These are phyloP conservation scores for Glossosoma conforme DNA, from an alignment of 1,140 invertebrate genomes.

Conservation along the genomic window DNA sequence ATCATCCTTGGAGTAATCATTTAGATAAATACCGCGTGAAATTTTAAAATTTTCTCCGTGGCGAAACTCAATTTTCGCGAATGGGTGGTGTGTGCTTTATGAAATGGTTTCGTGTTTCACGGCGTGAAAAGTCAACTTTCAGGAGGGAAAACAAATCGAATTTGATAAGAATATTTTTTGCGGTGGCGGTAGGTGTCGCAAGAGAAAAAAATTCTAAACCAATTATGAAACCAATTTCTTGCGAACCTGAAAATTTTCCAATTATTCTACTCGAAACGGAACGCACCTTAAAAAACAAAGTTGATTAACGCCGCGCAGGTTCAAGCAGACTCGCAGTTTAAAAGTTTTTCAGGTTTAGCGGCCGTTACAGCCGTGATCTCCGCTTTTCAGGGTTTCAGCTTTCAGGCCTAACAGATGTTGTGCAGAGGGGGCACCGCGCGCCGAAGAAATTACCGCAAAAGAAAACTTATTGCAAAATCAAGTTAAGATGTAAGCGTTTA, in stretches of 20 bases:
- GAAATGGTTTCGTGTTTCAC: too few species aligned
- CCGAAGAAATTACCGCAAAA: background rate
- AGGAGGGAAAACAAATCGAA: too few species aligned
- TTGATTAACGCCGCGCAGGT: conserved; percentile 4
- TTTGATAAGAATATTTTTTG: too few species aligned
- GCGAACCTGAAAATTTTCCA: conserved; percentile 1
- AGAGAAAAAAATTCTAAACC: conserved; percentile 1
- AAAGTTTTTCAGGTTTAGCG: too few species aligned
- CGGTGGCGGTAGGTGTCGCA: too few species aligned
- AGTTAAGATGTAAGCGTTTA: conserved; percentile 9
- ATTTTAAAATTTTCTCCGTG: too few species aligned
- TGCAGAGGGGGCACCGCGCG: background rate
- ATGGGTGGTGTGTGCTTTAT: too few species aligned
- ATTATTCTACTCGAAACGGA: conserved; percentile 3
- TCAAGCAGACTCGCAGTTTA: too few species aligned
- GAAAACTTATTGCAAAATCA: conserved; percentile 8
- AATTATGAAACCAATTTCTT: conserved; percentile 2
- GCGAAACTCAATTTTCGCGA: too few species aligned
- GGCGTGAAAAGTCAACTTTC: too few species aligned
- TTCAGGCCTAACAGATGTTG: background rate
- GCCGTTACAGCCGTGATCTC: background rate
- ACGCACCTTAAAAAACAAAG: conserved; percentile 1
- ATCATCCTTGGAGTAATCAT: too few species aligned
- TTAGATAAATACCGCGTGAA: too few species aligned
- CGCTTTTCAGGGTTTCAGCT: background rate